A percentile compares a stretch with the other conserved stretches of the same genome.
Conservation (phyloP, 1,140 invertebrate genomes). For the Trypoxylus dichotomus region DNA sequence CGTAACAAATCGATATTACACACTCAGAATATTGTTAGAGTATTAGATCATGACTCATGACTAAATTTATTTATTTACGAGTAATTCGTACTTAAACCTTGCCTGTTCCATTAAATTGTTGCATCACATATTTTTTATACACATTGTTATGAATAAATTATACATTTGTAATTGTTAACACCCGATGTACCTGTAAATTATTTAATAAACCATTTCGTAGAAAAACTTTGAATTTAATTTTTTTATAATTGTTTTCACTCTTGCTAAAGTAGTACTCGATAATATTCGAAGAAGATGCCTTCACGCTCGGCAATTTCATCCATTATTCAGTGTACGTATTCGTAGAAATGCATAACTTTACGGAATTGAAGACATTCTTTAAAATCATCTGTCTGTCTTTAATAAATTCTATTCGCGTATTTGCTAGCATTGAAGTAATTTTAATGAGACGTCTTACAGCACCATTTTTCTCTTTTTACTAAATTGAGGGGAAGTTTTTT, state of each 20-base stretch:
- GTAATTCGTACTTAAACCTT: not conserved
- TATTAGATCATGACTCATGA: not conserved
- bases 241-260: not conserved
- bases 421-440: not conserved
- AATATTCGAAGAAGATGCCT: not conserved
- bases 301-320: not conserved
- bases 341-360: not conserved
- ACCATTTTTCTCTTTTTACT: too few relatives aligned
- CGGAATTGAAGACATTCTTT: not conserved
- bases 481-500: too few relatives aligned
- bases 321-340: not conserved
- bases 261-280: not conserved
- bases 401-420: not conserved
- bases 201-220: constrained; percentile 7
- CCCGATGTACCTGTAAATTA: constrained; percentile 18
- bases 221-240: not conserved
- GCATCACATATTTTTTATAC: not conserved
- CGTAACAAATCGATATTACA: too few relatives aligned
- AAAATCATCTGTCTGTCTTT: not conserved
- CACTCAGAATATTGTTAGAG: too few relatives aligned
- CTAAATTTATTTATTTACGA: not conserved
- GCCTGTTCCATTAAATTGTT: not conserved
- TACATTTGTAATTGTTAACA: constrained; percentile 2
- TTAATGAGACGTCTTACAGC: not conserved
- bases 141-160: not conserved